phyloP scores from a whole-genome alignment of 2,113 vertebrate genomes.

The Gadus macrocephalus region DNA sequence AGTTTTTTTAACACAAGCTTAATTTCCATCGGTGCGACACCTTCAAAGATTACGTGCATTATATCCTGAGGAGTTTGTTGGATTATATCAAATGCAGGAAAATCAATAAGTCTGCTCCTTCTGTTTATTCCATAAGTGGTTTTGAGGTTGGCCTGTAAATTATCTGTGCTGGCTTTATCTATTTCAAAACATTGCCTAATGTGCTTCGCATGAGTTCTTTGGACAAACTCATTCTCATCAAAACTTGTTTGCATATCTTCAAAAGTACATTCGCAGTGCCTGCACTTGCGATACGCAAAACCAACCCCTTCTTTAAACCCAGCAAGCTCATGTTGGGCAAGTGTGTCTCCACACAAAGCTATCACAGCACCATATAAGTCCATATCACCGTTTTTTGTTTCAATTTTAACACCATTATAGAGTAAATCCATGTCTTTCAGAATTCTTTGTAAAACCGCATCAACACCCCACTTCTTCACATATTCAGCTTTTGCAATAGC shows the following conservation, averaged over 20 bases:
- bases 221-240: conserved; percentile 9
- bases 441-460: conserved; percentile 26
- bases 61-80: conserved; percentile 33
- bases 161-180: conserved; percentile 9
- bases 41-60: conserved; percentile 35
- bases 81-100: conserved; percentile 32
- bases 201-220: conserved; percentile 12
- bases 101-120: conserved; percentile 32
- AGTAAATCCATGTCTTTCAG: conserved; percentile 5
- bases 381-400: conserved; percentile 15
- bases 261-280: conserved; percentile 20
- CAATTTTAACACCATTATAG: conserved; percentile 17
- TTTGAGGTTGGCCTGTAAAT: conserved; percentile 23
- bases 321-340: conserved; percentile 29
- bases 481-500: conserved; percentile 21
- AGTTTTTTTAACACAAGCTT: conserved; percentile 30
- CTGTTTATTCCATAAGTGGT: conserved; percentile 41
- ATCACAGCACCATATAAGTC: conserved; percentile 22
- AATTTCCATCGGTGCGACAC: conserved; percentile 34
- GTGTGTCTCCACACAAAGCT: conserved; percentile 27
- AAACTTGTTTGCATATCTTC: conserved; percentile 26
- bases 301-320: conserved; percentile 29
- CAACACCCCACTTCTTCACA: conserved; percentile 18
- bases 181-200: conserved; percentile 24
- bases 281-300: conserved; percentile 21